These are phyloP conservation scores for Charina bottae DNA, from an alignment of 2,113 vertebrate species.

Conservation along the genomic window DNA sequence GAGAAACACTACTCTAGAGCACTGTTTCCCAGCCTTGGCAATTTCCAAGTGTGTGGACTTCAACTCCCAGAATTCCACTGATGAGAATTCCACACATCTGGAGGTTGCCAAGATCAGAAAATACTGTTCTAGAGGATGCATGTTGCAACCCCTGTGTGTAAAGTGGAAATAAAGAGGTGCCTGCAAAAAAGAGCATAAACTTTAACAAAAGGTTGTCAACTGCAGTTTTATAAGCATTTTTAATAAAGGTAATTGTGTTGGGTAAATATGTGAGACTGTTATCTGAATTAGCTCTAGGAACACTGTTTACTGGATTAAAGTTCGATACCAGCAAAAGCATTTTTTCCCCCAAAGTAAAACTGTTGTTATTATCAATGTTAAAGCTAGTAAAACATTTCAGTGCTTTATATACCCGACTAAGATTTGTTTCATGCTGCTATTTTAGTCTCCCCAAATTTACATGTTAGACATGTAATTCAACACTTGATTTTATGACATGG, in stretches of 20 bases:
- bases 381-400: background rate
- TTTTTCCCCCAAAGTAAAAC: background rate
- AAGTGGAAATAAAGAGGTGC: background rate
- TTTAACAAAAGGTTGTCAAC: background rate
- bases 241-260: background rate
- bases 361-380: background rate
- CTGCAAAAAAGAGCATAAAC: background rate
- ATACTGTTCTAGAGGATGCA: background rate
- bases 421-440: background rate
- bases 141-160: background rate
- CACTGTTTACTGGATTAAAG: background rate
- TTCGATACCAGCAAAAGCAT: background rate
- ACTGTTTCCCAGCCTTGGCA: too few species aligned
- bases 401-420: background rate
- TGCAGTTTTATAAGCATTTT: background rate
- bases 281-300: background rate
- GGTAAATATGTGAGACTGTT: background rate
- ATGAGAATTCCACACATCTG: background rate
- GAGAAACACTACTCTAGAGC: too few species aligned
- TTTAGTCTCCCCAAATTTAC: background rate
- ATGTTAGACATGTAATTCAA: background rate
- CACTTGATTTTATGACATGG: background rate
- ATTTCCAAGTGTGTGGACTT: too few species aligned
- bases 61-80: too few species aligned
- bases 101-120: background rate